Evolutionary conservation across 2,888 invertebrate genomes (phyloP).

Genomic region (Drosophila melanosoma): DNA sequence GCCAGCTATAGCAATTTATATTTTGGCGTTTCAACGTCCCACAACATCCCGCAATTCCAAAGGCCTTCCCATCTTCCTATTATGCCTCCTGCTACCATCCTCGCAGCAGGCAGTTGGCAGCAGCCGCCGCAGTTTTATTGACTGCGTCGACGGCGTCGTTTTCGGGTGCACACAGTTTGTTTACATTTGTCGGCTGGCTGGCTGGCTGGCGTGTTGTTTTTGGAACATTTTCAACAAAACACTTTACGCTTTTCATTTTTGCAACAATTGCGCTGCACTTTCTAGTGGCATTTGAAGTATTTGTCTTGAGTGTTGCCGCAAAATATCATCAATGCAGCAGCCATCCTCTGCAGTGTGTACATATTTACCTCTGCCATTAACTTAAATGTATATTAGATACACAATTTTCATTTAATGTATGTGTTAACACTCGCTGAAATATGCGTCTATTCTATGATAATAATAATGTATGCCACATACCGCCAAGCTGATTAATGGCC

Average conservation of each 20-base stretch:
- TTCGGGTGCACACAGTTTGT: conserved; percentile 55
- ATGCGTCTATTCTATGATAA: conserved; percentile 54
- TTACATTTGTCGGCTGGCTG: conserved; percentile 53
- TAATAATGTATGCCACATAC: conserved; percentile 63
- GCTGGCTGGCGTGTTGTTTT: conserved; percentile 68
- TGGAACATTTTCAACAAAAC: conserved; percentile 81
- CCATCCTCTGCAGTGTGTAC: conserved; percentile 5
- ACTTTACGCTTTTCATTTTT: conserved; percentile 72
- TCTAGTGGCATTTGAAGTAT: conserved; percentile 69
- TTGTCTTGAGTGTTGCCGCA: conserved; percentile 55
- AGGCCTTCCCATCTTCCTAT: neutral
- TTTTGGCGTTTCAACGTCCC: conserved; percentile 37
- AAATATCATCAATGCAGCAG: conserved; percentile 47
- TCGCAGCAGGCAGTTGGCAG: conserved; percentile 9
- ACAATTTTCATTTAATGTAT: conserved; percentile 47
- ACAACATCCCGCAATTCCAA: neutral
- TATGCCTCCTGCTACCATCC: conserved; percentile 5
- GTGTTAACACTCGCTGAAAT: conserved; percentile 23
- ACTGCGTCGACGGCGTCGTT: conserved; percentile 53
- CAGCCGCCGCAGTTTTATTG: conserved; percentile 72
- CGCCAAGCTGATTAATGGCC: conserved; percentile 63
- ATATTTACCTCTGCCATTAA: conserved; percentile 51
- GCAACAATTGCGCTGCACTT: conserved; percentile 69
- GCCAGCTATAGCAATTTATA: conserved; percentile 58
- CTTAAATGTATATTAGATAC: conserved; percentile 45